A percentile compares a stretch with the other conserved stretches of the same genome.
phyloP scores from a whole-genome alignment of 1,140 invertebrate species.

The Habropoda laboriosa region DNA sequence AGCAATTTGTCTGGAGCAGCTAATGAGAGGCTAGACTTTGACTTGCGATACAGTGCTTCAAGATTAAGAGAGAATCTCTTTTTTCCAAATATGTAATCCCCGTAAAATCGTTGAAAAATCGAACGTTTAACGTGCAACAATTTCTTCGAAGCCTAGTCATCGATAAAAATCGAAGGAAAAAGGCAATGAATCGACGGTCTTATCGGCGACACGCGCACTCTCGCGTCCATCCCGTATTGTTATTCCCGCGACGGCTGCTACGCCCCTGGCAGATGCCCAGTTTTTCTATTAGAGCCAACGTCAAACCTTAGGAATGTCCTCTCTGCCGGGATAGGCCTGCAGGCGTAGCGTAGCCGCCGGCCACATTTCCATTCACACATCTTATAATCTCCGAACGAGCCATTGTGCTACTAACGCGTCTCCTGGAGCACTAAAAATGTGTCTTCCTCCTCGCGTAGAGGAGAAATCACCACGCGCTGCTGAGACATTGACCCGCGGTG shows the following conservation, averaged over 20 bases:
- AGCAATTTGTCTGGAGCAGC: not conserved
- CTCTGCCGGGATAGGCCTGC: slow-evolving; percentile 25
- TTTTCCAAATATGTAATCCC: too few relatives aligned
- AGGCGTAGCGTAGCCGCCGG: slow-evolving; percentile 16
- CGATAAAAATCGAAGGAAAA: slow-evolving; percentile 4
- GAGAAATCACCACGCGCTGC: not conserved
- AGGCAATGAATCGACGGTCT: slow-evolving; percentile 1
- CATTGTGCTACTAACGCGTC: slow-evolving; percentile 6
- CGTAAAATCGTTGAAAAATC: not conserved
- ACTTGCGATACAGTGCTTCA: not conserved
- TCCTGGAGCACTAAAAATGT: slow-evolving; percentile 12
- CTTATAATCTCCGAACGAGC: slow-evolving; percentile 11
- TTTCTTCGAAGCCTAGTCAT: not conserved
- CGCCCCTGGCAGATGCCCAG: slow-evolving; percentile 61
- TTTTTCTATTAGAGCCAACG: slow-evolving; percentile 60
- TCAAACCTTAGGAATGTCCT: slow-evolving; percentile 57
- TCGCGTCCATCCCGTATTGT: slow-evolving; percentile 52
- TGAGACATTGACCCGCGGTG: slow-evolving; percentile 21
- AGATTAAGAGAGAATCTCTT: too few relatives aligned
- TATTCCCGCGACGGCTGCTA: slow-evolving; percentile 47
- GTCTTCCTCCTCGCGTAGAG: not conserved
- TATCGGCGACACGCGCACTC: slow-evolving; percentile 8
- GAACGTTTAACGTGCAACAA: not conserved
- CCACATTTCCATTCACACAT: slow-evolving; percentile 45
- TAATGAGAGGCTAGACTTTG: not conserved